Evolutionary conservation across 2,113 vertebrate genomes (phyloP), one percentile per base, ranked within the genome.

Genomic region (Loxodonta africana): DNA sequence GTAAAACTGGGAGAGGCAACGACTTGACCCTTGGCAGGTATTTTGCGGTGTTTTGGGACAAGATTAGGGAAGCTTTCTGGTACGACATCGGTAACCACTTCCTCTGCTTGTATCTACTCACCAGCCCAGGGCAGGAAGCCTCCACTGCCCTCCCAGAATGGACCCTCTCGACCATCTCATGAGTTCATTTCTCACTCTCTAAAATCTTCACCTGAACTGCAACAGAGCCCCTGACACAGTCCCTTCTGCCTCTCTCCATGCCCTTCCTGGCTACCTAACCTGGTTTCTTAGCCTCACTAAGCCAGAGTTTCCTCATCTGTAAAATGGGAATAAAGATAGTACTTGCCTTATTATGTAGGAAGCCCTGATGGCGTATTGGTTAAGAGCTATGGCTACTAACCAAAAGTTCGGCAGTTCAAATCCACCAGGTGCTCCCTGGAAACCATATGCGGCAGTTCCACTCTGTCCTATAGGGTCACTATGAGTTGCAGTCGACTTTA

Each of bases 261-360:
- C 6, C 33, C 21, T 69, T 74, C 37, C 51, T 51, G 67, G 90
- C 48, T 46, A 18, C 10, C 30, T 71, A 71, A 12, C 44, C 71
- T 37, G 18, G 25, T 71, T 37, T 83, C 37, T 65, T 85, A 67
- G 78, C 18, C 17, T 74, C 63, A 44, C 26, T 48, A 37, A 80
- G 51, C 41, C 65, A 85, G 69, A 25, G 71, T 41, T 90, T 96
- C 37, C 23, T 78, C 33, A 78, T 65, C 74, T 83, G 65, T 73
- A 67, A 94, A 95, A 57, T 77, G n/a, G 8, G 60, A 94, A n/a
- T 91, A 73, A 74, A 95, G 91, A 37, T 14, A 41, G 6, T 28
- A 60, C 44, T 76, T 51, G 15, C 37, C 37, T 37, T 37, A 37
- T 37, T 37, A 37, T 37, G 2, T 37, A 37, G 37, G 37, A 37